Percentiles rank a stretch among this genome's conserved stretches.
phyloP scores from a whole-genome alignment of 2,888 invertebrate species.

The Cerastoderma edule region DNA sequence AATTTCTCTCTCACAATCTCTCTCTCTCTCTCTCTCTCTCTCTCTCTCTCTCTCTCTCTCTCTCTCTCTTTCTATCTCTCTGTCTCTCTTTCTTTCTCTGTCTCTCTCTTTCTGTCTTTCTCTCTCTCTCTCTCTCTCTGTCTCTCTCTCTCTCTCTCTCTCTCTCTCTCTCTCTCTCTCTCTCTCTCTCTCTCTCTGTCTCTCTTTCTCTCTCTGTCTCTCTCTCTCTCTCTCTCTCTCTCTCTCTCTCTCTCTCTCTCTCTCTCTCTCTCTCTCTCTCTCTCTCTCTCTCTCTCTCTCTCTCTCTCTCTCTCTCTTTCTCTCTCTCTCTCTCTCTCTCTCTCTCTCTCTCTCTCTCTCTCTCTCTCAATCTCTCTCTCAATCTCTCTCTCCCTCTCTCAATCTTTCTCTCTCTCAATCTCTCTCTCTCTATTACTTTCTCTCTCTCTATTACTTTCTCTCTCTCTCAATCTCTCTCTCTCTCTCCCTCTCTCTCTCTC shows the following conservation, averaged over 20 bases:
- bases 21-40: neutral
- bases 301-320: neutral
- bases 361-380: too few relatives aligned
- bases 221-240: neutral
- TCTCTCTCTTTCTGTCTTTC: neutral
- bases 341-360: neutral
- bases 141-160: neutral
- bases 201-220: too few relatives aligned
- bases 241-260: neutral
- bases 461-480: too few relatives aligned
- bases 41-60: neutral
- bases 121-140: neutral
- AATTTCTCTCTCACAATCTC: too few relatives aligned
- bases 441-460: too few relatives aligned
- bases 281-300: neutral
- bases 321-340: too few relatives aligned
- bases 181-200: neutral
- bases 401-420: too few relatives aligned
- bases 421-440: too few relatives aligned
- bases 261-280: neutral
- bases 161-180: neutral
- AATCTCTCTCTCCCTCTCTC: too few relatives aligned
- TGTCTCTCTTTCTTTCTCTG: too few relatives aligned
- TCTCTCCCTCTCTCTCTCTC: neutral
- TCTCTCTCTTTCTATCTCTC: too few relatives aligned